Evolutionary conservation across 2,113 vertebrate genomes (phyloP).

Genomic region (Sigmodon hispidus): DNA sequence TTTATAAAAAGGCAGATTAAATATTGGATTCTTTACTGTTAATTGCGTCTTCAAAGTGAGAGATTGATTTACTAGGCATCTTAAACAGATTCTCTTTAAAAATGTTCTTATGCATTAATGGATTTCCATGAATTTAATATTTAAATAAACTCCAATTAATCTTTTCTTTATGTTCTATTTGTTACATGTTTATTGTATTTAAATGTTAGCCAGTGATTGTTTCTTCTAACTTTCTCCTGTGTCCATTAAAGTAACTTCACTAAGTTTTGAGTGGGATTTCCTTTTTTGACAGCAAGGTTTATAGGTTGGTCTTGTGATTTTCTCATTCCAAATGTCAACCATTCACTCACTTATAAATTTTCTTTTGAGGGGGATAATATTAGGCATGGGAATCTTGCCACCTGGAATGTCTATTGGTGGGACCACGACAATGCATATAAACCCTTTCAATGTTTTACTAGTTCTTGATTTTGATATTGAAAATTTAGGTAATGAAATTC

Average conservation of each 20-base stretch:
- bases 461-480: slow-evolving; percentile 22
- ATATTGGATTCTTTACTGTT: slow-evolving; percentile 41
- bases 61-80: neutral
- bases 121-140: slow-evolving; percentile 24
- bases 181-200: slow-evolving; percentile 10
- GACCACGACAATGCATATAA: neutral
- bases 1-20: neutral
- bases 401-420: neutral
- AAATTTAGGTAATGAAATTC: slow-evolving; percentile 46
- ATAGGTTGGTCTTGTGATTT: neutral
- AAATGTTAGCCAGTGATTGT: neutral
- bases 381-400: neutral
- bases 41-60: slow-evolving; percentile 33
- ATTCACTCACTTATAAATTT: neutral
- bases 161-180: slow-evolving; percentile 27
- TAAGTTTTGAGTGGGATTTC: neutral
- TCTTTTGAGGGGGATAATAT: neutral
- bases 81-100: neutral
- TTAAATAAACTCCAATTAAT: neutral
- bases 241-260: neutral
- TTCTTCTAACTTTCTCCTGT: neutral
- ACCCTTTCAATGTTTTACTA: slow-evolving; percentile 14
- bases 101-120: neutral
- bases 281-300: neutral
- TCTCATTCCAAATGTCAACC: neutral